A percentile compares a stretch with the other conserved stretches of the same genome.
phyloP scores from a whole-genome alignment of 2,888 invertebrate species.

The Frankliniella fusca region DNA sequence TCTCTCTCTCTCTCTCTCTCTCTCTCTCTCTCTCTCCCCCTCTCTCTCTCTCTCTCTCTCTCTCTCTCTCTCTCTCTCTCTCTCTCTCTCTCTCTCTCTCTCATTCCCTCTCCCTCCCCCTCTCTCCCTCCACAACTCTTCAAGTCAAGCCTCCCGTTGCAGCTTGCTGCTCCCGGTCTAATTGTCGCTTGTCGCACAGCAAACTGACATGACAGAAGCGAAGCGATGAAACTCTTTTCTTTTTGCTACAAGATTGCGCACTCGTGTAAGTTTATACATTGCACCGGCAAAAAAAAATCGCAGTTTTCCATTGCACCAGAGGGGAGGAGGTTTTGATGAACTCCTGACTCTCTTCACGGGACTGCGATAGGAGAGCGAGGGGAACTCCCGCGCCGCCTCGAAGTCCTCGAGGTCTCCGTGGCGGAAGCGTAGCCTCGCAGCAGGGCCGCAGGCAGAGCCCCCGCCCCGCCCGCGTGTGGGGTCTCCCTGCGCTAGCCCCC shows the following conservation, averaged over 20 bases:
- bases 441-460: too few relatives aligned
- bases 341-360: too few relatives aligned
- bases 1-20: constrained; percentile 2
- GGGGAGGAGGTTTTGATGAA: too few relatives aligned
- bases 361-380: too few relatives aligned
- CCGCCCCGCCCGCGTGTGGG: too few relatives aligned
- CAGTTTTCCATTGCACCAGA: too few relatives aligned
- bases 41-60: background rate
- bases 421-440: too few relatives aligned
- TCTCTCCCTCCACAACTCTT: background rate
- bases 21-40: too few relatives aligned
- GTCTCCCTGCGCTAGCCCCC: too few relatives aligned
- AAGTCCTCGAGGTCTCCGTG: too few relatives aligned
- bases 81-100: background rate
- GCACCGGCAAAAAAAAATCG: background rate
- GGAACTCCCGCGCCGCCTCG: too few relatives aligned
- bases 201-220: background rate
- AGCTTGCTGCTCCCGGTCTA: background rate
- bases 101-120: background rate
- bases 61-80: background rate
- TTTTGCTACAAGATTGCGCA: background rate
- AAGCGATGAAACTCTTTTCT: background rate
- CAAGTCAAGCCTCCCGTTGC: background rate
- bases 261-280: background rate
- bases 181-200: too few relatives aligned